phyloP scores from a whole-genome alignment of 2,888 invertebrate genomes.

The Synanthedon vespiformis region DNA sequence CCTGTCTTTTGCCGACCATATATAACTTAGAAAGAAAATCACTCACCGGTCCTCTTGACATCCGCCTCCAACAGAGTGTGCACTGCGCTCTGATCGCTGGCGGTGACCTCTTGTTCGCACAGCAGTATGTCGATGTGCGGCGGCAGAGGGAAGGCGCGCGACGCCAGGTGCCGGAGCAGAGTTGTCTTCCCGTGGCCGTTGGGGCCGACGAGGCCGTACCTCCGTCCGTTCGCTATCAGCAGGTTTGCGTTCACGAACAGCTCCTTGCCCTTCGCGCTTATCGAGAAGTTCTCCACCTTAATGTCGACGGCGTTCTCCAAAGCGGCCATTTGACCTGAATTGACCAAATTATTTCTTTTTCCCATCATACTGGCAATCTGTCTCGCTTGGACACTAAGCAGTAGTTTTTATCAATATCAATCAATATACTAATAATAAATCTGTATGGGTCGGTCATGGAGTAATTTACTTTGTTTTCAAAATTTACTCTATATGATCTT shows the following conservation, averaged over 20 bases:
- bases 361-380: too few relatives aligned
- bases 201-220: conserved; percentile 98
- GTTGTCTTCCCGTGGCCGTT: conserved; percentile 99
- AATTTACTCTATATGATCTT: too few relatives aligned
- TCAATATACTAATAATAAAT: too few relatives aligned
- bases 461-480: too few relatives aligned
- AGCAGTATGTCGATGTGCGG: conserved; percentile 94
- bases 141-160: conserved; percentile 92
- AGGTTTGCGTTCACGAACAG: conserved; percentile 96
- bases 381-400: too few relatives aligned
- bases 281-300: conserved; percentile 98
- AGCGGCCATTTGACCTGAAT: conserved; percentile 77
- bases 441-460: too few relatives aligned
- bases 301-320: conserved; percentile 96
- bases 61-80: conserved; percentile 95
- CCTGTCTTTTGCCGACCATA: too few relatives aligned
- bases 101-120: conserved; percentile 98
- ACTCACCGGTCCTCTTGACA: conserved; percentile 79
- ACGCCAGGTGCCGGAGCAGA: conserved; percentile 90
- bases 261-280: conserved; percentile 97
- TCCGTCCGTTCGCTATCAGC: conserved; percentile 90
- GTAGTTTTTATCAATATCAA: too few relatives aligned
- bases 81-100: conserved; percentile 93
- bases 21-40: neutral
- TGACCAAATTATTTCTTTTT: too few relatives aligned